These are phyloP conservation scores for Rhinogobio ventralis DNA, from an alignment of 2,797 vertebrate species.

Conservation along the genomic window DNA sequence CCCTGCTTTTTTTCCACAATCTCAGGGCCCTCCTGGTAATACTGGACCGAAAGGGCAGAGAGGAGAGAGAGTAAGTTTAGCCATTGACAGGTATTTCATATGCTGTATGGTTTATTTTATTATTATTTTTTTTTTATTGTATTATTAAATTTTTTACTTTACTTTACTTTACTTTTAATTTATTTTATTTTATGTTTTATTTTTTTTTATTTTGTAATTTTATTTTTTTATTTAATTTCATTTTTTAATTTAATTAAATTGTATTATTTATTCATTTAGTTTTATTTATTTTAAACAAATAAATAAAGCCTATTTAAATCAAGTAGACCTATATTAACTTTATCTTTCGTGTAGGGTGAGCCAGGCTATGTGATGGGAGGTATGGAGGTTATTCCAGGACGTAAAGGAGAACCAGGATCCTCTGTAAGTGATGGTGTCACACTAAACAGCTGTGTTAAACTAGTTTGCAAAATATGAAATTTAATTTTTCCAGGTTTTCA, in stretches of 20 bases:
- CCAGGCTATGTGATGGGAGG: constrained; percentile 87
- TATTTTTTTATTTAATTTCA: too few species aligned
- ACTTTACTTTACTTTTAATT: too few species aligned
- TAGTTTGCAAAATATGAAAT: neutral
- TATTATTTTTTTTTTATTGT: too few species aligned
- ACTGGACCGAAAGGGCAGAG: constrained; percentile 85
- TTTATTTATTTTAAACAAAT: neutral
- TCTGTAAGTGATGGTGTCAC: constrained; percentile 74
- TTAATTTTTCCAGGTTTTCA: neutral
- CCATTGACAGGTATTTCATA: neutral
- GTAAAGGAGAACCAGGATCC: constrained; percentile 85
- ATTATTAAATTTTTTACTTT: too few species aligned
- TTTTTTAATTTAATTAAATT: too few species aligned
- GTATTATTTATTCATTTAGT: neutral
- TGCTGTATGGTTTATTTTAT: neutral
- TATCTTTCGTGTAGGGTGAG: constrained; percentile 82
- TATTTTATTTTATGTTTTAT: too few species aligned
- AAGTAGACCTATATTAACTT: too few species aligned
- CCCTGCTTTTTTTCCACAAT: constrained; percentile 21
- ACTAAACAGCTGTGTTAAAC: neutral
- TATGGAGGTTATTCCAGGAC: constrained; percentile 81
- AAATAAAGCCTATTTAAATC: neutral
- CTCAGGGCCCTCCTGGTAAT: constrained; percentile 81
- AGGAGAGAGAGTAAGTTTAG: constrained; percentile 86
- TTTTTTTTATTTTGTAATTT: too few species aligned